These are phyloP conservation scores for Hypocryptadius cinnamomeus DNA, from an alignment of 2,113 vertebrate species.

Conservation along the genomic window DNA sequence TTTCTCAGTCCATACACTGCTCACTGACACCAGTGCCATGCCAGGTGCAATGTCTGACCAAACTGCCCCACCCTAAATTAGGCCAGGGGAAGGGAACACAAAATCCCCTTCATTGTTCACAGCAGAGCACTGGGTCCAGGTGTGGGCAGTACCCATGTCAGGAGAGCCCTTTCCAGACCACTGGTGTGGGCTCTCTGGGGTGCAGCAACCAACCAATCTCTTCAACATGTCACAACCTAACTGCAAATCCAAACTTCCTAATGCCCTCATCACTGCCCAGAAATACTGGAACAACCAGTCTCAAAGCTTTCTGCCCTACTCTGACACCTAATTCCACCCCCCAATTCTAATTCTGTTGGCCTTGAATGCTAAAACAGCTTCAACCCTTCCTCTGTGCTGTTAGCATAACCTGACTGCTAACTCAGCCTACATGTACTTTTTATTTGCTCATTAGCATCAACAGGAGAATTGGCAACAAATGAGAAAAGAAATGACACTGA, in stretches of 20 bases:
- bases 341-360: not conserved
- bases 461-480: not conserved
- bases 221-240: not conserved
- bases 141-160: no score
- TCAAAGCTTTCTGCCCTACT: not conserved
- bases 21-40: not conserved
- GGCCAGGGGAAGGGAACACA: not conserved
- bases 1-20: not conserved
- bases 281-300: not conserved
- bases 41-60: not conserved
- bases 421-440: not conserved
- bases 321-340: not conserved
- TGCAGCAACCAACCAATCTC: not conserved
- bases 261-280: not conserved
- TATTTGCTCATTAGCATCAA: not conserved
- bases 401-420: not conserved
- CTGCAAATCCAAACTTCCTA: not conserved
- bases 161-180: not conserved
- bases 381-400: not conserved
- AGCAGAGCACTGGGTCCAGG: not conserved
- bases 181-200: not conserved
- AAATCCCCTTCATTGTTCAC: not conserved
- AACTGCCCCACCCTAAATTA: not conserved
- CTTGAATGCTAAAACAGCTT: not conserved
- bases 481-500: not conserved